Base-by-base conservation (phyloP, 2,113 vertebrate species). In the Anser cygnoides region DNA sequence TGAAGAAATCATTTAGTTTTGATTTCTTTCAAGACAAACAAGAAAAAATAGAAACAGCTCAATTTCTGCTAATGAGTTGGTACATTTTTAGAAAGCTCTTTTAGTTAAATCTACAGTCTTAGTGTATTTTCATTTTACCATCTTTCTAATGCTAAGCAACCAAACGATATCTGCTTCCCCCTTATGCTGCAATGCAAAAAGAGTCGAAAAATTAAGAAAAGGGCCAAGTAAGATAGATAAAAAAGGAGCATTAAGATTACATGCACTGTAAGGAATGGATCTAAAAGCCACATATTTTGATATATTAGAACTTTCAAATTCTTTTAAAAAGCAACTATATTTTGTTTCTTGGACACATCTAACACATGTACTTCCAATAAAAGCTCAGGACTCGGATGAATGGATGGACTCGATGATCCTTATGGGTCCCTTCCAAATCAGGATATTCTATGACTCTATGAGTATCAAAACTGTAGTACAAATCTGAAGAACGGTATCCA, bases 91-190 rank as follows among this genome's bases (percentile, higher is more conserved):
- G 72, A 85, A 90, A 90, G 79, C 39, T 43, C 58, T 71, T 86
- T 87, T 65, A 93, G 43, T 68, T 68, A 90, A 84, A 77, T 81
- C 72, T 23, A 26, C 67, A 87, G 63, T 33, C 57, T 63, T 31
- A 1, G 21, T 89, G 71, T 77, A 41, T 89, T 90, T 90, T 81
- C 75, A 37, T 67, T 81, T 89, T 72, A 89, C 72, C 80, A 84
- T 68, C 80, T 70, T 84, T 52, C 73, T 73, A 94, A 76, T 46
- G 88, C 85, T 93, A 91, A 90, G 89, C 90, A 94, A 89, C 77
- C 80, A 49, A 68, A 81, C 43, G 65, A 3, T 86, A 59, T 68
- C 83, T 84, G 43, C 73, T 87, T 90, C 92, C 49, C 71, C 82
- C 82, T 90, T 49, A 74, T 20, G 81, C 70, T 91, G 78, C 76